phyloP scores from a whole-genome alignment of 1,140 invertebrate species.

The Phthorimaea operculella region DNA sequence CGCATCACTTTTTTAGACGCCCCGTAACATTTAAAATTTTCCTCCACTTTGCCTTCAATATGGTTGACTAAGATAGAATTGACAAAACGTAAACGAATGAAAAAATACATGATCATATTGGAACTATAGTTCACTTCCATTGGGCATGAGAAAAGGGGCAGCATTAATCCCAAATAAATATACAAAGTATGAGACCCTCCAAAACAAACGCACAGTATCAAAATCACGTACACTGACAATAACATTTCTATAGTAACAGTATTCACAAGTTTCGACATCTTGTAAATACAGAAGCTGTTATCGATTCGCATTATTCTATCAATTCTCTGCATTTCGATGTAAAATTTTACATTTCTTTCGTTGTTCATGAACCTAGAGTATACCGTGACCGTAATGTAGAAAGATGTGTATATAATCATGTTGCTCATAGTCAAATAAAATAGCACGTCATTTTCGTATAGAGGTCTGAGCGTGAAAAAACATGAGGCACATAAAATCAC shows the following conservation, averaged over 20 bases:
- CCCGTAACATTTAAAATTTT: neutral
- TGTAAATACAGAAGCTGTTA: slow-evolving; percentile 16
- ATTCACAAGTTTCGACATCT: slow-evolving; percentile 20
- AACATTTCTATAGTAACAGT: slow-evolving; percentile 12
- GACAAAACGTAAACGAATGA: slow-evolving; percentile 29
- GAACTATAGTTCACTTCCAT: slow-evolving; percentile 34
- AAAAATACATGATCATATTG: slow-evolving; percentile 34
- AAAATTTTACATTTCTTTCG: neutral
- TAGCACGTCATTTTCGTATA: neutral
- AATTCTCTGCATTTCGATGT: neutral
- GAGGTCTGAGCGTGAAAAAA: neutral
- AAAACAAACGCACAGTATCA: neutral
- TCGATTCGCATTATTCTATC: neutral
- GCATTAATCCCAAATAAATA: slow-evolving; percentile 16
- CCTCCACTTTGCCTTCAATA: neutral
- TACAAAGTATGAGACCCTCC: neutral
- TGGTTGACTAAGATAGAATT: slow-evolving; percentile 36
- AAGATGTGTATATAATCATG: neutral
- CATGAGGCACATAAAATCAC: neutral
- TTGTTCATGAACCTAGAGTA: neutral
- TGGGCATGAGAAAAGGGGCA: slow-evolving; percentile 16
- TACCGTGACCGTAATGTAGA: neutral
- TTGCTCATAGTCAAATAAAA: neutral
- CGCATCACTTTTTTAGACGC: neutral
- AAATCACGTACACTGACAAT: neutral